Conservation (phyloP, 2,797 vertebrate species). For the Microctenopoma steveboyesi region DNA sequence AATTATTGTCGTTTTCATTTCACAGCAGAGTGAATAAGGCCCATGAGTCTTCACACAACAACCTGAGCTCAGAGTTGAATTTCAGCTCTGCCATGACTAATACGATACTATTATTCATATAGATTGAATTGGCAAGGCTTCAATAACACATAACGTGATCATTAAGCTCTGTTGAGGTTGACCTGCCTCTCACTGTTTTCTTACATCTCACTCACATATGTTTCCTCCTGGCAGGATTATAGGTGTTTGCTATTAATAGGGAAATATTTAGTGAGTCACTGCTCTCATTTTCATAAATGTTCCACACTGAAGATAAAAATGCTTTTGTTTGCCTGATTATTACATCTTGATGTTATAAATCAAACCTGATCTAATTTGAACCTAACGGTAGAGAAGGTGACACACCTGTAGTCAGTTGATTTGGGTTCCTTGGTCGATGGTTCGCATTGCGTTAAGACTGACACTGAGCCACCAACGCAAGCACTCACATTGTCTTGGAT, state of each 20-base stretch:
- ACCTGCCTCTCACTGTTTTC: conserved; percentile 47
- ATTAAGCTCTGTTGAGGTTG: conserved; percentile 43
- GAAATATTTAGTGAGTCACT: conserved; percentile 40
- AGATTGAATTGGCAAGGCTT: conserved; percentile 55
- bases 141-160: conserved; percentile 36
- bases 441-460: background rate
- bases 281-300: conserved; percentile 63
- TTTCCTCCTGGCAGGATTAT: conserved; percentile 52
- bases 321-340: conserved; percentile 32
- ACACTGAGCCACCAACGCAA: conserved; percentile 28
- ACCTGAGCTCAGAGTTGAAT: conserved; percentile 37
- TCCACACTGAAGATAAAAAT: conserved; percentile 22
- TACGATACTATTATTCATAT: conserved; percentile 45
- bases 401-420: conserved; percentile 12
- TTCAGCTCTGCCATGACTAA: conserved; percentile 45
- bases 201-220: conserved; percentile 53
- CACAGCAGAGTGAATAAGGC: conserved; percentile 42
- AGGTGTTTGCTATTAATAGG: conserved; percentile 61
- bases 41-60: conserved; percentile 55
- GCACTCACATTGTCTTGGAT: conserved; percentile 44
- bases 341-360: conserved; percentile 20
- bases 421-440: conserved; percentile 26
- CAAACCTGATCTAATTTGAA: conserved; percentile 21
- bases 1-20: conserved; percentile 73
- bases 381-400: conserved; percentile 7